These are phyloP conservation scores for Centropristis striata DNA, from an alignment of 2,113 vertebrate species.

Conservation along the genomic window DNA sequence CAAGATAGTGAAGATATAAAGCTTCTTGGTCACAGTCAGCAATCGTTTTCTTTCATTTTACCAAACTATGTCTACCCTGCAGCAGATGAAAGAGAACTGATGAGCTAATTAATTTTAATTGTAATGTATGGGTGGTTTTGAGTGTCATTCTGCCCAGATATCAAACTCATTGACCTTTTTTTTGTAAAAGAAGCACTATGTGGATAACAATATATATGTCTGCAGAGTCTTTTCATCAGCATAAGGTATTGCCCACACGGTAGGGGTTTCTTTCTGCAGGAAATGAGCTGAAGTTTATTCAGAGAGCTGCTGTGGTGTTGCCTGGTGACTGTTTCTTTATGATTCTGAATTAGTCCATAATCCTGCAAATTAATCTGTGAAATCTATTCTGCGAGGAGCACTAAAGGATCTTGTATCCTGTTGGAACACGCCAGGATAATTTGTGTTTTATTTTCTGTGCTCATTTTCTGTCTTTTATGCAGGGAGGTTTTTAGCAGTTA, in stretches of 20 bases:
- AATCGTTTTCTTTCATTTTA: conserved; percentile 22
- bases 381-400: conserved; percentile 6
- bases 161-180: conserved; percentile 24
- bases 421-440: not conserved
- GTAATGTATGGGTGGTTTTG: conserved; percentile 6
- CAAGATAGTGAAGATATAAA: not conserved
- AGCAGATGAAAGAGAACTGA: conserved; percentile 32
- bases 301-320: conserved; percentile 42
- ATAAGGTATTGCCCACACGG: not conserved
- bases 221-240: not conserved
- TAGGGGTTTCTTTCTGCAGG: not conserved
- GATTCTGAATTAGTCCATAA: conserved; percentile 49
- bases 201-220: not conserved
- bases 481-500: not conserved
- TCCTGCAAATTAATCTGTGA: conserved; percentile 48
- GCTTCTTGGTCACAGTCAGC: conserved; percentile 11
- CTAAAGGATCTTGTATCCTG: not conserved
- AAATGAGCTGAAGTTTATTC: conserved; percentile 35
- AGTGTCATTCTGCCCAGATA: conserved; percentile 8
- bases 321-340: conserved; percentile 46
- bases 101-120: conserved; percentile 38
- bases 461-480: not conserved
- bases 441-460: not conserved
- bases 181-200: not conserved
- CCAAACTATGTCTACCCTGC: not conserved